Evolutionary conservation across 2,113 vertebrate species (phyloP), one percentile per base, ranked within the genome.

Genomic region (Chrysochloris asiatica): DNA sequence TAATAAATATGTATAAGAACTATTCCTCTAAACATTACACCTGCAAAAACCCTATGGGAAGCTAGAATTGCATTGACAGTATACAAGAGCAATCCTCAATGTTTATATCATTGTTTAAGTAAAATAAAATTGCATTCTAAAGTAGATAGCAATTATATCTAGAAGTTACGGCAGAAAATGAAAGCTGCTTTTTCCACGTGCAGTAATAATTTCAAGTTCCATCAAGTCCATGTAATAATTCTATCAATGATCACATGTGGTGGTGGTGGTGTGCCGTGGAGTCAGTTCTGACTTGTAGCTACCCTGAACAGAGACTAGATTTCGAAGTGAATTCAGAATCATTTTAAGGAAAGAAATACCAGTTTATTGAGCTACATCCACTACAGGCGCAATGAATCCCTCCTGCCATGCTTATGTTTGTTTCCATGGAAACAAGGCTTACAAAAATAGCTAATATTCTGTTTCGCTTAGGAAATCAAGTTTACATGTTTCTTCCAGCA

Each of bases 361-460:
- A 94, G 47, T 87, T 95, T 87, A 92, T 92, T 94, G 91, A 96
- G 92, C 82, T 92, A 1, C 1, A 59, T 90, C 63, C 79, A 92
- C 93, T 65, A 89, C 56, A 96, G 76, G 95, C 81, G 24, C 14
- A 85, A 69, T 94, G 11, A 13, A 0, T 2, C 76, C 45, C 47
- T 91, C 14, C 45, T 85, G 59, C n/a, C 82, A 95, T 14, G 76
- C 80, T 88, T 89, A 76, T 30, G 0, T 48, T 86, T 95, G 93
- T 98, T 97, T 97, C 97, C 94, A 96, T 97, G 95, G 96, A 96
- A 98, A 97, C 95, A 0, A 92, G 88, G 88, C 77, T 96, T 91
- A 86, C 65, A 92, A 93, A 95, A 93, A 88, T 92, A 97, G 91
- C 89, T 86, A n/a, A 77, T 92, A 69, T 61, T 92, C 67, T 95